Evolutionary conservation across 2,888 invertebrate genomes (phyloP), one percentile per base, ranked within the genome.

Genomic region (Eupeodes latifasciatus): DNA sequence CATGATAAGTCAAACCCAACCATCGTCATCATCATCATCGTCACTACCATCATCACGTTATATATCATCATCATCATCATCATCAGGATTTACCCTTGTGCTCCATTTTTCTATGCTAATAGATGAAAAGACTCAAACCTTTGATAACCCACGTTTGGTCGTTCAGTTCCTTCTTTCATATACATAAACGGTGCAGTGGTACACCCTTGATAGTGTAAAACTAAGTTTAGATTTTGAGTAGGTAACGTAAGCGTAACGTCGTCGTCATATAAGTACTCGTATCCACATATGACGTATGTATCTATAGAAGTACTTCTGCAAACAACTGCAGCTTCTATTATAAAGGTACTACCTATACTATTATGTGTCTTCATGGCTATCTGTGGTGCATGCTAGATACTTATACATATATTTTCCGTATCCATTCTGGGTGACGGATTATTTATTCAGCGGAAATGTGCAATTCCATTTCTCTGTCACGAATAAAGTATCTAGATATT

Each of bases 381-480:
- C 59, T 59, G 72, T 40, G 66, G 27, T 66, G 44, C n/a, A 53
- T n/a, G 16, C 7, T 19, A 40, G 40, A 40, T 40, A 40, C 9
- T 27, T 27, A 55, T 40, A 40, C 27, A 36, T 40, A 40, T 44
- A 36, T 55, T 71, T 55, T 72, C 59, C 72, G 59, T 59, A 72
- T 75, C 85, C 78, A 81, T 88, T 85, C 81, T 81, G 67, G 88
- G 85, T 88, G 88, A 88, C 74, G 81, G 74, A 77, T 81, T 88
- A 85, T 85, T 81, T 85, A 88, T 85, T 88, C 88, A 84, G 57
- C 81, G 85, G 88, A 88, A 88, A 85, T 81, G 85, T 81, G 71
- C 85, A 84, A 84, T 84, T 85, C 72, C 66, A 85, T 81, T 87
- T 84, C 79, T 87, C 72, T 84, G 84, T 87, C 87, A 87, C 87